Conservation (phyloP, 1,140 invertebrate genomes). For the Heliconius congener region DNA sequence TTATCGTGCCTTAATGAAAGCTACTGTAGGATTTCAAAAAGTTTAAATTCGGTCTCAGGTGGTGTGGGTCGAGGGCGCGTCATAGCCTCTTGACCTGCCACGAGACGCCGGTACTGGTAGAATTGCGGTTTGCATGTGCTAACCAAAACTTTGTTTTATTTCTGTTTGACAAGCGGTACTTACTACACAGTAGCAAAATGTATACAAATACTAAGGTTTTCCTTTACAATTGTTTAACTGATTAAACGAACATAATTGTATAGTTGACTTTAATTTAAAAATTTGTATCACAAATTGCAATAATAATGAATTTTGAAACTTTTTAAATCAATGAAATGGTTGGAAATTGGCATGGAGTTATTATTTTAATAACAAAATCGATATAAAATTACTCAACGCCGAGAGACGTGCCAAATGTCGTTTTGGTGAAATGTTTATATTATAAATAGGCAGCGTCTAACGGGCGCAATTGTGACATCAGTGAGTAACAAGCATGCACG, state of each 20-base stretch:
- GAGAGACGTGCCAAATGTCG: not conserved
- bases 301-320: no score
- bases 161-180: slow-evolving; percentile 12
- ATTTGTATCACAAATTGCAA: no score
- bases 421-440: not conserved
- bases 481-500: not conserved
- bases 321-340: no score
- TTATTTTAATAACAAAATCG: not conserved
- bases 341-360: not conserved
- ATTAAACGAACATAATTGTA: no score
- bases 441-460: not conserved
- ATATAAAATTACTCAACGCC: not conserved
- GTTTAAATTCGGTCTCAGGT: slow-evolving; percentile 65
- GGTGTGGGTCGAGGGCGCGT: slow-evolving; percentile 66
- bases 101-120: slow-evolving; percentile 46
- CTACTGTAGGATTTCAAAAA: slow-evolving; percentile 65
- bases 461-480: not conserved
- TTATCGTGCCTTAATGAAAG: slow-evolving; percentile 68
- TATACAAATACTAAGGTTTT: not conserved
- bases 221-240: not conserved
- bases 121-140: slow-evolving; percentile 33
- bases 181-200: slow-evolving; percentile 1
- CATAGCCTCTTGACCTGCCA: slow-evolving; percentile 68
- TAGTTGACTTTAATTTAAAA: no score
- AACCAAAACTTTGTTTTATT: slow-evolving; percentile 23